Base-by-base conservation (phyloP, 92 coral and sea anemone species). In the Epizoanthus illoricatus region DNA sequence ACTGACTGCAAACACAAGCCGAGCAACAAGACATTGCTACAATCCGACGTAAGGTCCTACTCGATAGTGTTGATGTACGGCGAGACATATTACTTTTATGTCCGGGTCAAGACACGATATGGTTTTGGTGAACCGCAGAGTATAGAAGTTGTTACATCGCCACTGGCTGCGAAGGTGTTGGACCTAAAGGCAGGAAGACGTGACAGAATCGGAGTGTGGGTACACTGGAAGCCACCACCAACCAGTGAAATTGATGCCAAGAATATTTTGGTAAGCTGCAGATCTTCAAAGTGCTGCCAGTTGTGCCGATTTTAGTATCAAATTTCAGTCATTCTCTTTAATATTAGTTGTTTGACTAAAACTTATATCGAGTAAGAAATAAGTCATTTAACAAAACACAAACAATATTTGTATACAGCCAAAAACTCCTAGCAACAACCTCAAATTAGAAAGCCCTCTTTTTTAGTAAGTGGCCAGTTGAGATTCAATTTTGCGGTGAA, bases 231-330 rank as follows among this genome's bases (percentile, higher is more conserved):
- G 17, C 60, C 36, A 5, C 82, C 82, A 62, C 43, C 36, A 5
- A 71, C 82, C 40, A 2, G 24, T 2, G 60, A 63, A 17, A 19
- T 78, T 20, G 39, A 1, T 11, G 19, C 21, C 5, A 40, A 43
- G n/a, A 17, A n/a, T 36, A 78, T 78, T 23, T 11, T 78, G 82
- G 82, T 78, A 63, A 63, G 82, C 11, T 12, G 74, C 11, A 39
- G 11, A 12, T 52, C 16, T 52, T 52, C 15, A 52, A 9, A 52
- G 56, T 52, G 1, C 33, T 28, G 33, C 33, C 33, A 28, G 33
- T 28, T 28, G 56, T 7, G 54, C 54, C 49, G 3, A 1, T 43
- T 43, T 43, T 28, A 28, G 33, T 28, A 28, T 28, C 33, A 28
- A 28, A 28, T 28, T 28, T 28, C 33, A 28, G 33, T 28, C 33